A percentile compares a stretch with the other conserved stretches of the same genome.
Conservation (phyloP, 2,888 invertebrate genomes). For the Hypselothyrea guttata region DNA sequence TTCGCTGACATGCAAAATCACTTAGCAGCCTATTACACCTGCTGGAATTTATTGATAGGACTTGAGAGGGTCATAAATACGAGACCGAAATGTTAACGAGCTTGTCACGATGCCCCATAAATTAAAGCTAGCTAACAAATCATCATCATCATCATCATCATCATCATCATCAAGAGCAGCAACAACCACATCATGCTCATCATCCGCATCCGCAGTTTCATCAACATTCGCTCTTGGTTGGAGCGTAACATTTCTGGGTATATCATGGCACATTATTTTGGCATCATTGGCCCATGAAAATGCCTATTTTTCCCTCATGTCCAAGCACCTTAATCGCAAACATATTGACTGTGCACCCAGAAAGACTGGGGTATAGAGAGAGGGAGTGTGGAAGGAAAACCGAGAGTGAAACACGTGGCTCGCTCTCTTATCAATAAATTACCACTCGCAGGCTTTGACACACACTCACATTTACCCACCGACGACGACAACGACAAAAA, state of each 20-base stretch:
- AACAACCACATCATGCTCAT: conserved; percentile 7
- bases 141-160: conserved; percentile 45
- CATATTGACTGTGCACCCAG: conserved; percentile 55
- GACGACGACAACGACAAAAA: conserved; percentile 10
- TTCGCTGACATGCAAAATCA: conserved; percentile 57
- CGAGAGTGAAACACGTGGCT: conserved; percentile 25
- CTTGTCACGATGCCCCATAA: conserved; percentile 50
- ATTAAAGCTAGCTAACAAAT: conserved; percentile 43
- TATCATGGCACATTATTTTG: conserved; percentile 52
- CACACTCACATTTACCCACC: no score
- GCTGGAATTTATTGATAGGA: conserved; percentile 55
- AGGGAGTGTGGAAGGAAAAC: neutral
- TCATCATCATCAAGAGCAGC: conserved; percentile 3
- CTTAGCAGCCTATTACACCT: conserved; percentile 45
- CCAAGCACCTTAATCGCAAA: conserved; percentile 54
- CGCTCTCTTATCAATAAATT: conserved; percentile 69
- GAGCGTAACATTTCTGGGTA: conserved; percentile 14
- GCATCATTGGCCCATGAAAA: conserved; percentile 69
- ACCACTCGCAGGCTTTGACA: conserved; percentile 34
- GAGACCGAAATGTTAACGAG: conserved; percentile 45
- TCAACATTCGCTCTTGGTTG: conserved; percentile 13
- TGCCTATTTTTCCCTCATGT: conserved; percentile 31
- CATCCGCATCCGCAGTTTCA: conserved; percentile 20
- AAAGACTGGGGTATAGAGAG: neutral
- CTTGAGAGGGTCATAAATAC: conserved; percentile 46